Percentiles rank a stretch among this genome's conserved stretches.
Evolutionary conservation across 2,113 vertebrate species (phyloP).

Genomic region (Oenanthe melanoleuca): DNA sequence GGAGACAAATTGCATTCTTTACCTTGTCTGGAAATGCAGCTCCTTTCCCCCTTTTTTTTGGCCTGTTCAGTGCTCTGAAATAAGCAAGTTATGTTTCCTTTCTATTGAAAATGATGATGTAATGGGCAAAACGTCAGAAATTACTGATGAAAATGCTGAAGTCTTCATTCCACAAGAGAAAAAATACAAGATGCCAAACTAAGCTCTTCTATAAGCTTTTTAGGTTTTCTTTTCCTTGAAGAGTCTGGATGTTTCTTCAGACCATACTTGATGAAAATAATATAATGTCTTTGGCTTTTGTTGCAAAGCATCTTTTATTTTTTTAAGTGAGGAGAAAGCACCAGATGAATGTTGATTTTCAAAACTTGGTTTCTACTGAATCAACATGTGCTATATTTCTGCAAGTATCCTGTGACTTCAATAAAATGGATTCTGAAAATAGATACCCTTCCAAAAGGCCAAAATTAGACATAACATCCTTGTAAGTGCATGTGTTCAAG

Average conservation of each 20-base stretch:
- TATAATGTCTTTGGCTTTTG: not conserved
- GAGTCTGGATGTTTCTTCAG: not conserved
- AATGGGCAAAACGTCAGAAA: slow-evolving; percentile 24
- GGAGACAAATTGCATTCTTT: not conserved
- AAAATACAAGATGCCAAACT: not conserved
- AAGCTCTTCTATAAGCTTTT: not conserved
- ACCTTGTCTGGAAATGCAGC: not conserved
- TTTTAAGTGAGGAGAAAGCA: not conserved
- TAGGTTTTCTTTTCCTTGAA: not conserved
- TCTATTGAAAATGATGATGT: not conserved
- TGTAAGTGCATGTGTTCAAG: not conserved
- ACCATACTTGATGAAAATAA: not conserved
- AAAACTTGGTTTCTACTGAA: not conserved
- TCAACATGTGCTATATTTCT: not conserved
- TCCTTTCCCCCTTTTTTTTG: not conserved
- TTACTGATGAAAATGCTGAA: slow-evolving; percentile 27
- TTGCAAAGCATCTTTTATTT: not conserved
- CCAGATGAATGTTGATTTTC: not conserved
- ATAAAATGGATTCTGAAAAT: not conserved
- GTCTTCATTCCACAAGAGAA: not conserved
- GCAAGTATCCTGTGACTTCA: not conserved
- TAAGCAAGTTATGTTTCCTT: not conserved
- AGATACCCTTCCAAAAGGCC: not conserved
- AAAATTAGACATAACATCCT: slow-evolving; percentile 1
- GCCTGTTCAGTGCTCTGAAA: not conserved